These are phyloP conservation scores for Xiphydria camelus DNA, from an alignment of 2,888 invertebrate genomes.

Conservation along the genomic window DNA sequence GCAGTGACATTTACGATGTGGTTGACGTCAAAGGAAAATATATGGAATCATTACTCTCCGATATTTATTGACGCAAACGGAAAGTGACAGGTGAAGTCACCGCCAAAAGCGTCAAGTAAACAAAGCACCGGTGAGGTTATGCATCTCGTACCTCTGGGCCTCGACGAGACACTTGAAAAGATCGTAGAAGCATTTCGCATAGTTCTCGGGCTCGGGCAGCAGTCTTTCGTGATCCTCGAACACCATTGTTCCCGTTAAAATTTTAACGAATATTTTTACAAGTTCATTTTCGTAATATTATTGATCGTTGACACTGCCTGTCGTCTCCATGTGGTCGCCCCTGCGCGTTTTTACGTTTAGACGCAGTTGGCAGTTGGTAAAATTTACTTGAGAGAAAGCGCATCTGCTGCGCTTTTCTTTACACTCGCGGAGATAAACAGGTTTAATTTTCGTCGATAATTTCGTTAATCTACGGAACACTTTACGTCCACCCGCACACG, in stretches of 20 bases:
- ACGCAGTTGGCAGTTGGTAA: no score
- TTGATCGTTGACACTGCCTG: slow-evolving; percentile 45
- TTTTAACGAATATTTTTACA: slow-evolving; percentile 39
- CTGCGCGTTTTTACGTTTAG: slow-evolving; percentile 4
- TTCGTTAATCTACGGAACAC: no score
- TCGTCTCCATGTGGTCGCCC: slow-evolving; percentile 34
- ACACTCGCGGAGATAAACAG: no score
- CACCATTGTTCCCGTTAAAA: slow-evolving; percentile 42
- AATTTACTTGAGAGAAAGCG: no score
- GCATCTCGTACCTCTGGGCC: slow-evolving; percentile 53
- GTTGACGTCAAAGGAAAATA: no score
- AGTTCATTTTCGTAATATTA: slow-evolving; percentile 55
- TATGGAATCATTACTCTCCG: not conserved
- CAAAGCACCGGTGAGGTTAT: slow-evolving; percentile 48
- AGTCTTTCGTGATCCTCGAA: slow-evolving; percentile 50
- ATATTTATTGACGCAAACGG: not conserved
- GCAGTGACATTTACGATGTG: no score
- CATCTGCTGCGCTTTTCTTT: no score
- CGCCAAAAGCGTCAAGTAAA: slow-evolving; percentile 41
- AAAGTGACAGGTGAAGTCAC: slow-evolving; percentile 27
- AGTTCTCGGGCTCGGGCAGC: slow-evolving; percentile 57
- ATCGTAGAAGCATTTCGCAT: slow-evolving; percentile 58
- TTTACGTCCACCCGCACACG: no score
- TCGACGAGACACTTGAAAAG: slow-evolving; percentile 58
- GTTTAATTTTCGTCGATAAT: no score